Evolutionary conservation across 2,888 invertebrate genomes (phyloP).

Genomic region (Mesorhabditis sp.): DNA sequence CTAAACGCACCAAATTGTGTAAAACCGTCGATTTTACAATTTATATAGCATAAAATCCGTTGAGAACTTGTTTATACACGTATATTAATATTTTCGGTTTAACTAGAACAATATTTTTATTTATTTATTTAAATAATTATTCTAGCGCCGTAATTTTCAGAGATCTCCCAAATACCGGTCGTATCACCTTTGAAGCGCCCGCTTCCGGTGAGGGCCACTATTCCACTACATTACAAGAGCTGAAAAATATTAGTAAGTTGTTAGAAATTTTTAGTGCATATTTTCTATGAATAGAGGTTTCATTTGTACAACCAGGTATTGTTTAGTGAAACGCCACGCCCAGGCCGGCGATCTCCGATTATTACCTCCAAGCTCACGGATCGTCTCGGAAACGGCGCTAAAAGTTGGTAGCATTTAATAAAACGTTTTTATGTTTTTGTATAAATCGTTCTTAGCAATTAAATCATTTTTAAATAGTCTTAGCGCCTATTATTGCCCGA

Average conservation of each 20-base stretch:
- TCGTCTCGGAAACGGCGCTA: neutral
- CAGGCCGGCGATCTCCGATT: slow-evolving; percentile 3
- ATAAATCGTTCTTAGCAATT: neutral
- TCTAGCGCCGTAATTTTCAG: neutral
- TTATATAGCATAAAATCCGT: too few relatives aligned
- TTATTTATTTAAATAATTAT: too few relatives aligned
- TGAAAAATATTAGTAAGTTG: slow-evolving; percentile 1
- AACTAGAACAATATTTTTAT: too few relatives aligned
- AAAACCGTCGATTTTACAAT: too few relatives aligned
- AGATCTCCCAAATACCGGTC: neutral
- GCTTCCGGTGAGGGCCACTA: neutral
- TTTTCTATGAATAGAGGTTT: neutral
- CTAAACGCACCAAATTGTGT: too few relatives aligned
- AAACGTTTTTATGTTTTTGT: too few relatives aligned
- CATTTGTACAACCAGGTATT: neutral
- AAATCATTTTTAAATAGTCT: neutral
- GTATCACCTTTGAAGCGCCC: neutral
- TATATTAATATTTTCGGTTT: too few relatives aligned
- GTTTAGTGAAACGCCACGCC: neutral
- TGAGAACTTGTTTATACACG: too few relatives aligned
- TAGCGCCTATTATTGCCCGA: neutral
- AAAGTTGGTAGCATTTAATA: neutral
- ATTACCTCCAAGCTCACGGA: slow-evolving; percentile 14
- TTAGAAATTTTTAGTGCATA: neutral
- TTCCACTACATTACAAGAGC: neutral